Percentiles rank a stretch among this genome's conserved stretches.
phyloP scores from a whole-genome alignment of 2,888 invertebrate species.

The Sinodicranocentrus sp. region DNA sequence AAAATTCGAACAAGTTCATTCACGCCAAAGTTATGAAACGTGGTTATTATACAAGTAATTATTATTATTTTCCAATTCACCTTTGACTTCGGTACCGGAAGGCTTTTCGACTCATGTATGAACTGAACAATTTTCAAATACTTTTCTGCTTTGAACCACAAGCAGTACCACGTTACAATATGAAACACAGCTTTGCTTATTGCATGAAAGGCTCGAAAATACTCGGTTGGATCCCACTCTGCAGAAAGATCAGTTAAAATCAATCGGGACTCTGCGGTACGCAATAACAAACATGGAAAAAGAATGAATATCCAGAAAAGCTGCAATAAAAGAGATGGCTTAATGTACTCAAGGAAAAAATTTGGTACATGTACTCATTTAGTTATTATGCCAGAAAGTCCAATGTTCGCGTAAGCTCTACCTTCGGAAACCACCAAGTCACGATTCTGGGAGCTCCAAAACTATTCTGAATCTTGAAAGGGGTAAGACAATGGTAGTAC shows the following conservation, averaged over 20 bases:
- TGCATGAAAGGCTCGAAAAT: conserved; percentile 33
- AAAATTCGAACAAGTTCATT: too few relatives aligned
- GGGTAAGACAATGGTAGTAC: conserved; percentile 4
- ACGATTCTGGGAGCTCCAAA: not conserved
- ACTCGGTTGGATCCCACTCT: conserved; percentile 30
- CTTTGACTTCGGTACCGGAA: conserved; percentile 20
- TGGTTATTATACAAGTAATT: too few relatives aligned
- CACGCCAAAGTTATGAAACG: too few relatives aligned
- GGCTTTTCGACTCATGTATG: not conserved
- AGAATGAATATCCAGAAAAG: not conserved
- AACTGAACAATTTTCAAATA: conserved; percentile 20
- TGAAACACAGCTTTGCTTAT: conserved; percentile 11
- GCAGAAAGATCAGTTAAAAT: not conserved
- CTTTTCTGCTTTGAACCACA: conserved; percentile 7
- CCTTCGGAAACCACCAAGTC: conserved; percentile 42
- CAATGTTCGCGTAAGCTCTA: too few relatives aligned
- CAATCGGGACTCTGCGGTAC: conserved; percentile 23
- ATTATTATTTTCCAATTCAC: conserved; percentile 7
- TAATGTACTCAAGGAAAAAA: too few relatives aligned
- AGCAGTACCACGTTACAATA: not conserved
- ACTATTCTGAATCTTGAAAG: conserved; percentile 1
- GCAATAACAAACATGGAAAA: conserved; percentile 16
- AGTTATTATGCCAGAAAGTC: too few relatives aligned
- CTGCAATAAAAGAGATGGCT: conserved; percentile 2
- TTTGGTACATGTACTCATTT: too few relatives aligned